phyloP scores from a whole-genome alignment of 2,888 invertebrate species.

The Rhagonycha lutea region DNA sequence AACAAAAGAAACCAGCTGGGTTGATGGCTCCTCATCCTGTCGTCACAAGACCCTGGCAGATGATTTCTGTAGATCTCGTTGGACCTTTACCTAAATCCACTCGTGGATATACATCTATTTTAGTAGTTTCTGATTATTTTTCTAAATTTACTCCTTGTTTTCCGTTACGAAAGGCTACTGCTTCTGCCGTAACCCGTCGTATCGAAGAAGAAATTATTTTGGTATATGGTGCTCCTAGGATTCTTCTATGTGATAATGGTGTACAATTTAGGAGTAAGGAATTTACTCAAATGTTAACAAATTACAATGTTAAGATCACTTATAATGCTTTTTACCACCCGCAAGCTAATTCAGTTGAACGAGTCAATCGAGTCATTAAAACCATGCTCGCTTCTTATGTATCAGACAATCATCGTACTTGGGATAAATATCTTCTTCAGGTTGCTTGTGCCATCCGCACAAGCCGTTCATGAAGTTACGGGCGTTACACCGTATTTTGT shows the following conservation, averaged over 20 bases:
- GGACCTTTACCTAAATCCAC: conserved; percentile 32
- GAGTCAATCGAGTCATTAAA: conserved; percentile 22
- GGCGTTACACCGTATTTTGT: neutral
- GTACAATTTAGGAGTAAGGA: conserved; percentile 17
- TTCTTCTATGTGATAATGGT: conserved; percentile 23
- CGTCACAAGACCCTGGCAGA: conserved; percentile 28
- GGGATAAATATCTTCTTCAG: neutral
- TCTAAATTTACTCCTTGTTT: conserved; percentile 30
- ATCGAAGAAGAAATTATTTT: conserved; percentile 26
- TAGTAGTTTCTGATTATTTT: conserved; percentile 30
- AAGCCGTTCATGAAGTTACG: neutral
- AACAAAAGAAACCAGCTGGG: conserved; percentile 29
- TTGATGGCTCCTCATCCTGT: conserved; percentile 32
- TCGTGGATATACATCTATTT: conserved; percentile 22
- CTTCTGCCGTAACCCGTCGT: neutral
- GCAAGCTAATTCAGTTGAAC: conserved; percentile 21
- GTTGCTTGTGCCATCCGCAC: neutral
- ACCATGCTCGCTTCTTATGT: conserved; percentile 21
- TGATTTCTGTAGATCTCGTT: conserved; percentile 29
- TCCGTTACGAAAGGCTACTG: conserved; percentile 18
- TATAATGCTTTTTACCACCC: conserved; percentile 25
- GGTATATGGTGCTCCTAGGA: conserved; percentile 22
- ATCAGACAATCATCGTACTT: conserved; percentile 1
- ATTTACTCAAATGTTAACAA: conserved; percentile 3
- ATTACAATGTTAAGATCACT: conserved; percentile 9